These are phyloP conservation scores for Pseudorhiza aurosa DNA, from an alignment of 30 jellyfish, hydroid and myxozoan species.

Conservation along the genomic window DNA sequence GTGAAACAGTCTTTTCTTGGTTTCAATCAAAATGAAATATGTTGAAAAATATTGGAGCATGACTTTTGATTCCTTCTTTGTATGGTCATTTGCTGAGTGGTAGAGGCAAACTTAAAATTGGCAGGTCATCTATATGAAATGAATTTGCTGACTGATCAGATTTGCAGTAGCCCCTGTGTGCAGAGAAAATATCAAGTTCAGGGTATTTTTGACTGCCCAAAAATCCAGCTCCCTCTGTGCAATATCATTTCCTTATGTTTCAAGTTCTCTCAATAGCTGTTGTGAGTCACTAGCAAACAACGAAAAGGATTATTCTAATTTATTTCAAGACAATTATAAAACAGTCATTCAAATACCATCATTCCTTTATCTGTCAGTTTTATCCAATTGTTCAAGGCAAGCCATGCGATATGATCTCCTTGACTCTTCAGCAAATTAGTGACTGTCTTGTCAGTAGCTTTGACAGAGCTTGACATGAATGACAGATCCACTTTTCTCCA, in stretches of 20 bases:
- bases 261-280: neutral
- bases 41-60: no score
- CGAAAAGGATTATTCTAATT: neutral
- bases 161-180: no score
- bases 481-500: conserved; percentile 59
- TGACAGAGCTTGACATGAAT: conserved; percentile 25
- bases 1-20: no score
- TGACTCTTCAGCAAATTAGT: neutral
- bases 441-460: conserved; percentile 38
- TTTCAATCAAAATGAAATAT: no score
- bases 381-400: conserved; percentile 38
- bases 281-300: neutral
- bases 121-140: no score
- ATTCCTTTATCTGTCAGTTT: conserved; percentile 56
- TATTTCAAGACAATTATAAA: no score
- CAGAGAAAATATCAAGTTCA: no score
- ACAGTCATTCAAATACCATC: conserved; percentile 38
- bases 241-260: neutral
- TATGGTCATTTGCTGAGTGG: no score
- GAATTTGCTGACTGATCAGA: no score
- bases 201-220: no score
- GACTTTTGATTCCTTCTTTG: no score
- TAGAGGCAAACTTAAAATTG: no score
- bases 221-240: neutral
- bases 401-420: conserved; percentile 11